A percentile compares a stretch with the other conserved stretches of the same genome.
phyloP scores from a whole-genome alignment of 2,797 vertebrate species.

The Siniperca obscura region DNA sequence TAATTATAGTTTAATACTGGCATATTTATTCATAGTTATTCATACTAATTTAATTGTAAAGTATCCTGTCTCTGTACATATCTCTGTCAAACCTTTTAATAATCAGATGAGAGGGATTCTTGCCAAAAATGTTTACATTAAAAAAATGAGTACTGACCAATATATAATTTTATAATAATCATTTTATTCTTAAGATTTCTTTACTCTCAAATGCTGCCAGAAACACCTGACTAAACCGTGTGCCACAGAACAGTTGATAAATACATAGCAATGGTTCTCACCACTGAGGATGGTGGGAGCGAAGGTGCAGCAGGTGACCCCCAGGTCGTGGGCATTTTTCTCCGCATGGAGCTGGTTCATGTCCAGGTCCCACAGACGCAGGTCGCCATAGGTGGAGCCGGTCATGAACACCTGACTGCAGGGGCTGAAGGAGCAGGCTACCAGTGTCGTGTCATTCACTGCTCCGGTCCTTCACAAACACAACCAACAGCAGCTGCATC shows the following conservation, averaged over 20 bases:
- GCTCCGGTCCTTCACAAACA: constrained; percentile 83
- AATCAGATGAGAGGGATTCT: background rate
- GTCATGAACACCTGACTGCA: constrained; percentile 90
- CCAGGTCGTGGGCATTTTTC: constrained; percentile 94
- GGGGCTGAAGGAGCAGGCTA: constrained; percentile 94
- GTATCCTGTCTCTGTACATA: background rate
- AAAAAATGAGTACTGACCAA: background rate
- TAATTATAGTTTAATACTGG: background rate
- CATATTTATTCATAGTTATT: background rate
- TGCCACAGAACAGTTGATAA: background rate
- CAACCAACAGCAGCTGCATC: constrained; percentile 26
- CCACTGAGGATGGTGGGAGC: constrained; percentile 85
- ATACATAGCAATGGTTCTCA: constrained; percentile 65
- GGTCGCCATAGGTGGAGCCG: constrained; percentile 94
- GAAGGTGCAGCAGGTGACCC: constrained; percentile 93
- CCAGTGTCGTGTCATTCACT: constrained; percentile 90
- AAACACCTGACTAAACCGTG: background rate
- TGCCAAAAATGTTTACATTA: background rate
- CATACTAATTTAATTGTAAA: background rate
- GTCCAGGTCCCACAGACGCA: constrained; percentile 92
- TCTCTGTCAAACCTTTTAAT: background rate
- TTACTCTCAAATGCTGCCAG: too few species aligned
- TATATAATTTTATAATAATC: background rate
- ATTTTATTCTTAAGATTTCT: background rate
- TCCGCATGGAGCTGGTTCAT: constrained; percentile 89